Conservation (phyloP, 2,797 vertebrate species). For the Mormyrops attenuatus region DNA sequence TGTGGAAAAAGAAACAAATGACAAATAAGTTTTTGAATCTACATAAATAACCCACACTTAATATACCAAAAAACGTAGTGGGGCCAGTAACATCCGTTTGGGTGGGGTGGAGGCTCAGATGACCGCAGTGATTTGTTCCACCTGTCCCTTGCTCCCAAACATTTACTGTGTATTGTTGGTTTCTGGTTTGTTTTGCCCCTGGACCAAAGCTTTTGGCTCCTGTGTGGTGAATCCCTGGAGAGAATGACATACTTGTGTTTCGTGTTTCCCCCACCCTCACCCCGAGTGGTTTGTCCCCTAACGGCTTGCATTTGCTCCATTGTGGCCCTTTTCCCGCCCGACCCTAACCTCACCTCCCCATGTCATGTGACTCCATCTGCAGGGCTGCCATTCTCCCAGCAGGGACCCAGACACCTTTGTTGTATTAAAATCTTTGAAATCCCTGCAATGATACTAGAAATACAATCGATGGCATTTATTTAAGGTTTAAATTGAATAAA, state of each 20-base stretch:
- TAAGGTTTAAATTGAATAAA: slow-evolving; percentile 1
- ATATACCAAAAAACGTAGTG: background rate
- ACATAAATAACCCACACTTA: background rate
- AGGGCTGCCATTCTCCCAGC: background rate
- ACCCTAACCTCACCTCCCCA: background rate
- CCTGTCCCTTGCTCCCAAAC: background rate
- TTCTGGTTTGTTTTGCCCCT: background rate
- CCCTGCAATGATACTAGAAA: background rate
- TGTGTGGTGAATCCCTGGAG: background rate
- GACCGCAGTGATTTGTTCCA: background rate
- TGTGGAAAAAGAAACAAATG: background rate
- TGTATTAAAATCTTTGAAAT: background rate
- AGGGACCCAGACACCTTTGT: background rate
- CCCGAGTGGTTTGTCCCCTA: background rate
- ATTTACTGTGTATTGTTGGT: background rate
- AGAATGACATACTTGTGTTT: background rate
- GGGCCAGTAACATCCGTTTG: background rate
- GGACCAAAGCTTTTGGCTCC: background rate
- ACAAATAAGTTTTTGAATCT: background rate
- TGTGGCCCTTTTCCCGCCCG: background rate
- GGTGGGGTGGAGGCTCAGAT: background rate
- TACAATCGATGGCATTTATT: background rate
- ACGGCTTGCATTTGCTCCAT: background rate
- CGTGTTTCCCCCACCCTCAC: background rate
- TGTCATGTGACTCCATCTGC: background rate